Base-by-base conservation (phyloP, 2,888 invertebrate species). In the Notodonta dromedarius region DNA sequence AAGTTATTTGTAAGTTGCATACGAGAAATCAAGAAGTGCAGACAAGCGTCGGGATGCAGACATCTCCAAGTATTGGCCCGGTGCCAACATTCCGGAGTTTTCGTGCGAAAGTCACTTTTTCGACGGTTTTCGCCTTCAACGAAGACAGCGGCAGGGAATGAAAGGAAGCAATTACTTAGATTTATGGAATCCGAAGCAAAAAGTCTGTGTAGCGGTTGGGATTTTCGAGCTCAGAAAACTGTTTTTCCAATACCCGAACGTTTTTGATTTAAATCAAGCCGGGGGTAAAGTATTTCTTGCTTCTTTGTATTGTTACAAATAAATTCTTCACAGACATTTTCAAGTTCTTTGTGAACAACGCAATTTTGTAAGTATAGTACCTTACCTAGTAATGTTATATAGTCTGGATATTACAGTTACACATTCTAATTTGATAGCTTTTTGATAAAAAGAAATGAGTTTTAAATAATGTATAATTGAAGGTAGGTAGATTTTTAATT, bases 81-180 rank as follows among this genome's bases (percentile, higher is more conserved):
- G 51, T 40, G 89, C 90, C 89, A 91, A 81, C 76, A 80, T 83
- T 82, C 78, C 75, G 61, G 70, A 80, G 78, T 79, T 87, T 84
- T 86, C 79, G 72, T 76, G 82, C 81, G 80, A 86, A 85, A 85
- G 82, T 85, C 83, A 82, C 80, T 88, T 88, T 88, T 88, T 84
- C 78, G 72, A 75, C 66, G 78, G 81, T 82, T 87, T 85, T 85
- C 80, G 76, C 82, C 84, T 85, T 84, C 82, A 73, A 76, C 66
- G 69, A 69, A 68, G 68, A 67, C 73, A 71, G 73, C 76, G 74
- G 57, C 67, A 67, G 48, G 74, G 79, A 82, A 88, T 85, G 83
- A 89, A 85, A 82, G 88, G 88, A 88, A 90, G 85, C 84, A 86
- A 89, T 91, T 91, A 89, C 85, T 86, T 86, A 90, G 89, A 91